These are phyloP conservation scores for Columbina picui DNA, from an alignment of 2,113 vertebrate genomes.

Conservation along the genomic window DNA sequence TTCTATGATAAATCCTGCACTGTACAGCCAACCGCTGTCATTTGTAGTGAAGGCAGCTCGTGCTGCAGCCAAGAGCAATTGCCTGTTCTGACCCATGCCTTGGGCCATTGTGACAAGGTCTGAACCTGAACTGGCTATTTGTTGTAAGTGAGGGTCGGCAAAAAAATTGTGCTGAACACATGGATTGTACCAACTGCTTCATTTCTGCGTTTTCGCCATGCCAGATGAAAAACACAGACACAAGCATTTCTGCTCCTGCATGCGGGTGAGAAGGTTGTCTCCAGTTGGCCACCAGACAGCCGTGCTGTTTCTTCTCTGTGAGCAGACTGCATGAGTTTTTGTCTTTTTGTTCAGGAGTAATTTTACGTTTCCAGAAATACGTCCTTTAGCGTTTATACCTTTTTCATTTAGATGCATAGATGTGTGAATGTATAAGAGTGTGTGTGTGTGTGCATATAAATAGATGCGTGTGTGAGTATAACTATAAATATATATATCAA, in stretches of 20 bases:
- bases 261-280: not conserved
- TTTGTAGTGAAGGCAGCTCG: not conserved
- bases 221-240: not conserved
- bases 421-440: not conserved
- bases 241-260: not conserved
- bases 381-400: not conserved
- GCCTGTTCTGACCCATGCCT: not conserved
- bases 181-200: not conserved
- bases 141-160: not conserved
- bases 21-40: accelerated
- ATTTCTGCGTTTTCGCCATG: not conserved
- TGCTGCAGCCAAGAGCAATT: not conserved
- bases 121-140: not conserved
- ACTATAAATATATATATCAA: not conserved
- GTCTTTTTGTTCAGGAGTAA: not conserved
- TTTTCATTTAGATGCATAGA: not conserved
- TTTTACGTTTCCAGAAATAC: not conserved
- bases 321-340: not conserved
- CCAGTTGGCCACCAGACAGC: not conserved
- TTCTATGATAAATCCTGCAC: not conserved
- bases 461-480: not conserved
- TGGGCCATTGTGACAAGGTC: not conserved
- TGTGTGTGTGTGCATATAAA: not conserved
- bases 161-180: not conserved
- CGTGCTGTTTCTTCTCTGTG: not conserved